Evolutionary conservation across 2,888 invertebrate genomes (phyloP).

Genomic region (Folsomia candida): DNA sequence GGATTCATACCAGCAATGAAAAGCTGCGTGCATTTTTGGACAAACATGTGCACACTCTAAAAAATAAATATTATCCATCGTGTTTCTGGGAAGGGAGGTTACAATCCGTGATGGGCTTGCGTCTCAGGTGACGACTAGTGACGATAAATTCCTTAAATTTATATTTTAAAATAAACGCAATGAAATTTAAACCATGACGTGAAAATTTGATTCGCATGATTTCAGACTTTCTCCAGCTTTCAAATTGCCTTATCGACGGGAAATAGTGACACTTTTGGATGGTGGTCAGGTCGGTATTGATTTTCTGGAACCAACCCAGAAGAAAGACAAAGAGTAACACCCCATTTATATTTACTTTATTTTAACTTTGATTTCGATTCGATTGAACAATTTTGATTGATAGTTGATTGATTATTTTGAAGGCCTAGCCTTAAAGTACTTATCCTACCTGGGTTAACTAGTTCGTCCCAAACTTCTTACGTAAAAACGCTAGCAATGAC

Average conservation of each 20-base stretch:
- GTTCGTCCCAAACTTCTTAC: conserved; percentile 74
- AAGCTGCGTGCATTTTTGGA: conserved; percentile 62
- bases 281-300: conserved; percentile 77
- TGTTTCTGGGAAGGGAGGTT: conserved; percentile 62
- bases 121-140: not conserved
- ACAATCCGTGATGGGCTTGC: conserved; percentile 41
- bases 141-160: not conserved
- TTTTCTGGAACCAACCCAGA: conserved; percentile 59
- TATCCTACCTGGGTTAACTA: conserved; percentile 76
- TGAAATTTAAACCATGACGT: no score
- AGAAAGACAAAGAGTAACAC: conserved; percentile 47
- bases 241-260: conserved; percentile 54
- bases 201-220: no score
- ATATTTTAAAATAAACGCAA: no score
- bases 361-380: not conserved
- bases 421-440: conserved; percentile 63
- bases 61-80: conserved; percentile 72
- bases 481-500: conserved; percentile 70
- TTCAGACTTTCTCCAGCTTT: conserved; percentile 39
- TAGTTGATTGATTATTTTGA: not conserved
- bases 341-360: not conserved
- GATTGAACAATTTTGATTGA: not conserved
- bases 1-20: conserved; percentile 41
- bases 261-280: conserved; percentile 68
- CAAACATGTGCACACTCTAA: conserved; percentile 64